Conservation (phyloP, 2,797 vertebrate genomes). For the Psittacula echo region DNA sequence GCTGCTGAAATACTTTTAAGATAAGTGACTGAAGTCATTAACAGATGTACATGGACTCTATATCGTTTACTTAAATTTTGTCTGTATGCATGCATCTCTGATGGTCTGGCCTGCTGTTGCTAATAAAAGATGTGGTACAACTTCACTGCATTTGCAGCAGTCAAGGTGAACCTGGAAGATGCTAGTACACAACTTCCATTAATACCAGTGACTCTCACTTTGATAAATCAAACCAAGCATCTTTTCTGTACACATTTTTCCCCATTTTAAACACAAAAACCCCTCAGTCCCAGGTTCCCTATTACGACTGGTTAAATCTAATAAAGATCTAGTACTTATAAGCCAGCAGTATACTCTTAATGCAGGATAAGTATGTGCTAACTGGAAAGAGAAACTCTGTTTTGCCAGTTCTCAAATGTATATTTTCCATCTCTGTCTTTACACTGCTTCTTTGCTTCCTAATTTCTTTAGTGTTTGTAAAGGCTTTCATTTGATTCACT, state of each 20-base stretch:
- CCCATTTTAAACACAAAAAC: not conserved
- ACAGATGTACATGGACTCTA: not conserved
- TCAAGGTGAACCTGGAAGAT: not conserved
- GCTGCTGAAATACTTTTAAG: not conserved
- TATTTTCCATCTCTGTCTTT: not conserved
- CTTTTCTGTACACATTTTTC: not conserved
- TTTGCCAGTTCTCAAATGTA: not conserved
- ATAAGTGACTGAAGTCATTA: not conserved
- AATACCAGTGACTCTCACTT: not conserved
- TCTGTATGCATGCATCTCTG: fast-evolving
- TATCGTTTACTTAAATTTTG: not conserved
- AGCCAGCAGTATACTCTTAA: not conserved
- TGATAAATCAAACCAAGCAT: not conserved
- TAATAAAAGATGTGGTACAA: not conserved
- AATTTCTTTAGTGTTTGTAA: not conserved
- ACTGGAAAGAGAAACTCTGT: not conserved
- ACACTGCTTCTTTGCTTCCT: not conserved
- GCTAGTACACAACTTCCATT: not conserved
- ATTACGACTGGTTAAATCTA: not conserved
- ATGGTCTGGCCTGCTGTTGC: not conserved
- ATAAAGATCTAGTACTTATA: not conserved
- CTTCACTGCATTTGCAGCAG: not conserved
- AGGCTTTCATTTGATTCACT: not conserved
- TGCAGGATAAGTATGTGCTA: not conserved
- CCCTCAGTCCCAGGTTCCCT: not conserved